Base-by-base conservation (phyloP, 1,140 invertebrate genomes). In the Eupristina koningsbergeri region DNA sequence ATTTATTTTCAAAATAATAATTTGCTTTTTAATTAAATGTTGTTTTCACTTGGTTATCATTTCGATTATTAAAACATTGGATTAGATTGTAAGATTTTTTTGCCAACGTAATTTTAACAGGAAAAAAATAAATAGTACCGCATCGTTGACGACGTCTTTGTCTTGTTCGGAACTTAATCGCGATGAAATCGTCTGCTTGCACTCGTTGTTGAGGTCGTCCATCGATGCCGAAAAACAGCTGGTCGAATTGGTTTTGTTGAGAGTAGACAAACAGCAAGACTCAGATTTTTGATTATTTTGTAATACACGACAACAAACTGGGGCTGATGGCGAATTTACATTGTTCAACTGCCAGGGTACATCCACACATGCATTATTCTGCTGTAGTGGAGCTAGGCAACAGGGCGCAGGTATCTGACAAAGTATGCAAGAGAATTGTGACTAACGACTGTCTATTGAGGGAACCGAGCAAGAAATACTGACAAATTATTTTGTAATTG, bases 301-400 rank as follows among this genome's bases (percentile, higher is more conserved):
- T 5, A 63, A 3, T 8, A 34, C 22, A 22, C 26, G 71, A 9
- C 45, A 50, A 36, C 34, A 80, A 15, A 26, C 41, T 5, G 77
- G 15, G 1, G 50, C 45, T 11, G 53, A 2, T 19, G 58, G 39
- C n/a, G 31, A 22, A 15, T 71, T 76, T 0, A 17, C 82, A 17
- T 74, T 73, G 39, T 83, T 74, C 71, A 75, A 26, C n/a, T 45
- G 80, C 80, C 71, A 75, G 1, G 67, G 41, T n/a, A 34, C 29
- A n/a, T 3, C 29, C 22, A 17, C 22, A 34, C 11, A 8, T n/a
- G 15, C 34, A 11, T 36, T 76, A 36, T 67, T 79, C 2, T 73
- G 50, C 7, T 45, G 39, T 17, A 71, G 67, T 36, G 67, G 22
- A 13, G 47, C 36, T 47, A 78, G 3, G 34, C 81, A 78, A 73